Conservation (phyloP, 2,797 vertebrate genomes). For the Helostoma temminkii region DNA sequence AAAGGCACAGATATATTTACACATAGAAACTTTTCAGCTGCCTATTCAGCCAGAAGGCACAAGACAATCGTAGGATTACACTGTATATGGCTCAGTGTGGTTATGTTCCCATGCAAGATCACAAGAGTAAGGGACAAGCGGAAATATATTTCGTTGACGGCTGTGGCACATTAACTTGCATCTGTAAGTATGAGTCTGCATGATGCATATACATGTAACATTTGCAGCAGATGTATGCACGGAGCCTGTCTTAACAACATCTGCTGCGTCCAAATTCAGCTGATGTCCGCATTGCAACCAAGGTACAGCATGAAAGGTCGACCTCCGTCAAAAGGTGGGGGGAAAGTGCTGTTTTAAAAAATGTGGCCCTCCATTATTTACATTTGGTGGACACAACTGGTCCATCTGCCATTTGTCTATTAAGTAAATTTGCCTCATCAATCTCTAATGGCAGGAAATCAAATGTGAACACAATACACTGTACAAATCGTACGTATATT, state of each 20-base stretch:
- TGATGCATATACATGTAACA: too few relatives aligned
- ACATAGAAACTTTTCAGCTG: constrained; percentile 25
- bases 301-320: too few relatives aligned
- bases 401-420: too few relatives aligned
- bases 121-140: neutral
- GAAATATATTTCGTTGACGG: neutral
- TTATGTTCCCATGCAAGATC: neutral
- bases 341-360: too few relatives aligned
- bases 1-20: constrained; percentile 12
- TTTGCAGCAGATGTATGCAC: too few relatives aligned
- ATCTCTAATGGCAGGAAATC: too few relatives aligned
- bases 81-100: constrained; percentile 30
- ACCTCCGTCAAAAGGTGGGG: too few relatives aligned
- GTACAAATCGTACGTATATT: too few relatives aligned
- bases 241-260: neutral
- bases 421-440: too few relatives aligned
- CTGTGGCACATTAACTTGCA: neutral
- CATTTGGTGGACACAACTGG: too few relatives aligned
- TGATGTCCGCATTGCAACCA: neutral
- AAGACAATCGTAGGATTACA: constrained; percentile 3
- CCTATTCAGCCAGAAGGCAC: constrained; percentile 33
- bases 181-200: neutral
- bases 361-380: too few relatives aligned
- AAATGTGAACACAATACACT: too few relatives aligned
- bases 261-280: neutral